Conservation (phyloP, 2,113 vertebrate species). For the Leptosomus discolor region DNA sequence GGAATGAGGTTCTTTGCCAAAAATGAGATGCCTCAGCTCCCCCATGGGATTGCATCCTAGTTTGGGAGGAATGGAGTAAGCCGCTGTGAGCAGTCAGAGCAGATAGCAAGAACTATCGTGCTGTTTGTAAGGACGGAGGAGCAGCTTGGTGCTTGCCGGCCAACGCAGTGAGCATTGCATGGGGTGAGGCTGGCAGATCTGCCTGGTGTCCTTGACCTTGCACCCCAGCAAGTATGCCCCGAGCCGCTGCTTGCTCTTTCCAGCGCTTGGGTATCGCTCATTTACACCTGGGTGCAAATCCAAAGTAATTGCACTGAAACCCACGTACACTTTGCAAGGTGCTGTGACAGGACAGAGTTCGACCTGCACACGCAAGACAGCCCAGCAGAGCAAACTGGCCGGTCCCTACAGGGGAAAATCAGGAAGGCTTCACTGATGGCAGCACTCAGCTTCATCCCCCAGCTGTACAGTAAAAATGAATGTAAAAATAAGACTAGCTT, state of each 20-base stretch:
- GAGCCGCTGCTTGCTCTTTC: accelerated
- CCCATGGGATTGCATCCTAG: slow-evolving; percentile 79
- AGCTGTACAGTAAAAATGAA: not conserved
- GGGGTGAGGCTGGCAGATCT: not conserved
- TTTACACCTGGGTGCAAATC: not conserved
- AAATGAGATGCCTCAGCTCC: slow-evolving; percentile 81
- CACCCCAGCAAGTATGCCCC: not conserved
- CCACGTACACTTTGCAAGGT: not conserved
- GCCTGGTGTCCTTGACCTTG: not conserved
- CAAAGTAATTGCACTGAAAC: not conserved
- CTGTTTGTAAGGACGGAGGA: not conserved
- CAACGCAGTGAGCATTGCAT: accelerated
- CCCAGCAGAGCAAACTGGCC: not conserved
- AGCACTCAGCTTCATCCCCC: not conserved
- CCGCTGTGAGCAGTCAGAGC: slow-evolving; percentile 52
- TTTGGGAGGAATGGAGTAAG: slow-evolving; percentile 69
- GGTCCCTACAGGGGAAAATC: not conserved
- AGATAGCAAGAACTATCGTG: not conserved
- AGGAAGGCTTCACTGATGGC: not conserved
- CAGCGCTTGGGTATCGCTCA: accelerated
- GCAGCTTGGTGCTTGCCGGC: slow-evolving; percentile 31
- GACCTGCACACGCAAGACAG: not conserved
- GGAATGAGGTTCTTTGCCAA: slow-evolving; percentile 89
- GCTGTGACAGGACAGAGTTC: not conserved
- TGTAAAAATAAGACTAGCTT: not conserved